Evolutionary conservation across 1,140 invertebrate species (phyloP), one percentile per base, ranked within the genome.

Genomic region (Stenopsyche tienmushanensis): DNA sequence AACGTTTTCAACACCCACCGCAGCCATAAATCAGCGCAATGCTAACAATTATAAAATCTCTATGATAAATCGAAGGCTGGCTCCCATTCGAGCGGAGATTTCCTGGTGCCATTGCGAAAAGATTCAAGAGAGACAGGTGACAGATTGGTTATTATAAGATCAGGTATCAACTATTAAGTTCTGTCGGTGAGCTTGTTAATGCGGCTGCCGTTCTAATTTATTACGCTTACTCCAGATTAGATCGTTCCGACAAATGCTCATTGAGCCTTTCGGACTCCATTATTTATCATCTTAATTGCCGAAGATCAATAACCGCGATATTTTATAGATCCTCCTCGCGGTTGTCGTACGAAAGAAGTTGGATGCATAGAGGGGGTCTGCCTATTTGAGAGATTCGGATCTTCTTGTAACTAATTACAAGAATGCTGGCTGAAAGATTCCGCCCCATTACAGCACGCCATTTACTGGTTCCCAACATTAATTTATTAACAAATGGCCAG

Each of bases 401-500:
- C 44, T 13, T 47, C 44, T 47, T 47, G 17, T 47, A 39, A 47
- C 44, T 47, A 47, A 47, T 47, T 47, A 47, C 44, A 7, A 18
- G 44, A 47, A 47, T 34, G 29, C 29, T n/a, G n/a, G n/a, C n/a
- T n/a, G n/a, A n/a, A n/a, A 47, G 44, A 47, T 47, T 58, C 15
- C 17, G 55, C 15, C 24, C 15, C 39, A 24, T 58, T 58, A 39
- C 18, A 21, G 23, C 20, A 10, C 44, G 39, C 18, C 18, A 26
- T 58, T 58, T 58, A 17, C 29, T 29, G 52, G 26, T 55, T 24
- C 41, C 25, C 52, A 23, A 50, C 3, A 18, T 50, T 54, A 54
- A 26, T 26, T 58, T 39, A 58, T 58, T 58, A 42, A 21, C 29
- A 42, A 58, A 58, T 45, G 39, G 15, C 13, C 55, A 45, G 23